Conservation (phyloP, 2,113 vertebrate genomes). For the Eurypyga helias region DNA sequence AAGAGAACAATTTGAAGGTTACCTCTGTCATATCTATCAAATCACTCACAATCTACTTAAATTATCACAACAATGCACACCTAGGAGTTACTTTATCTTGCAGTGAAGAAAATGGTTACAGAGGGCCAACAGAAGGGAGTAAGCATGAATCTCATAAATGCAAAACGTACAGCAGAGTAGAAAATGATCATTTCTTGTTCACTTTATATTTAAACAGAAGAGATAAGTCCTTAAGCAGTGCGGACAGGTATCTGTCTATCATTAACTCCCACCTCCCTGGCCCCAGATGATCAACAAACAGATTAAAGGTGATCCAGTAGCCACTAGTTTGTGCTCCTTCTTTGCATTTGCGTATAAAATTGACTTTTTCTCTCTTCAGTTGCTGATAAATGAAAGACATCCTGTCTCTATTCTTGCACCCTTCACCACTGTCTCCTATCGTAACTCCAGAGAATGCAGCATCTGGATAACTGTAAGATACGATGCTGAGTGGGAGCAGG, state of each 20-base stretch:
- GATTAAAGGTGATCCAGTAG: not conserved
- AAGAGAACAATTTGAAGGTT: conserved; percentile 31
- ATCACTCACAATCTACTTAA: conserved; percentile 31
- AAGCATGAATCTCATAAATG: not conserved
- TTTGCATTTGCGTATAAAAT: not conserved
- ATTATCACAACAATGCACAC: conserved; percentile 27
- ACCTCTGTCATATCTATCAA: conserved; percentile 32
- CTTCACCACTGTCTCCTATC: not conserved
- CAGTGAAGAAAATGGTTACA: conserved; percentile 12
- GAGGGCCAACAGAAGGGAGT: not conserved
- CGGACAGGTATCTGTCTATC: not conserved
- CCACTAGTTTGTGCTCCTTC: not conserved
- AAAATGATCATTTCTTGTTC: not conserved
- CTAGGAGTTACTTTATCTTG: conserved; percentile 34
- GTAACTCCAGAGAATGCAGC: not conserved
- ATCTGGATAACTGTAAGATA: not conserved
- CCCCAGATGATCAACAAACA: not conserved
- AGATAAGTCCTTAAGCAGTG: not conserved
- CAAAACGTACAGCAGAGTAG: not conserved
- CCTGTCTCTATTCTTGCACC: not conserved
- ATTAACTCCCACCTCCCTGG: not conserved
- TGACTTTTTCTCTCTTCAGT: not conserved
- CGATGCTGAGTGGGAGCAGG: not conserved
- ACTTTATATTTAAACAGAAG: not conserved
- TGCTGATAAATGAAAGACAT: not conserved